These are phyloP conservation scores for Lasiommata megera DNA, from an alignment of 2,888 invertebrate genomes.

Conservation along the genomic window DNA sequence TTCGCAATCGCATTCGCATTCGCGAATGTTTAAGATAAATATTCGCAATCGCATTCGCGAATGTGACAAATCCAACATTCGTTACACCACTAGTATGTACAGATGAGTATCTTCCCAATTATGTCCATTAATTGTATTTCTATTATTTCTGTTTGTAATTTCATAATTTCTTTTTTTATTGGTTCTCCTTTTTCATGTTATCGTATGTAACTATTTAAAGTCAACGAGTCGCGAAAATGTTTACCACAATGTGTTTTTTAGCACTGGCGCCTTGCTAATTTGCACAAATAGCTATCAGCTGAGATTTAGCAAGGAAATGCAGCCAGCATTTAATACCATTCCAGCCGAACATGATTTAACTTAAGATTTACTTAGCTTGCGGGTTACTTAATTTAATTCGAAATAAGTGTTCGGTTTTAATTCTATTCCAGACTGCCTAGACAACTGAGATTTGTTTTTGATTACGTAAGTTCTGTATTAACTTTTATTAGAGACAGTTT, in stretches of 20 bases:
- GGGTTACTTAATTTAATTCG: conserved; percentile 2
- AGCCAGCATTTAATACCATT: not conserved
- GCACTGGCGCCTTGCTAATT: conserved; percentile 4
- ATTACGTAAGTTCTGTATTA: not conserved
- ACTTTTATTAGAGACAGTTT: no score
- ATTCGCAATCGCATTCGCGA: no score
- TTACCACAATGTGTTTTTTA: not conserved
- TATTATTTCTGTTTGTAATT: no score
- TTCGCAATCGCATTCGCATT: no score
- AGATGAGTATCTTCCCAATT: no score
- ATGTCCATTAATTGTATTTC: no score
- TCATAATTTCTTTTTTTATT: no score
- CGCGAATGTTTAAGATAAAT: no score
- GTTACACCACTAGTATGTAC: no score
- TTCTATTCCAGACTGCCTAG: not conserved
- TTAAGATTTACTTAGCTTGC: conserved; percentile 2
- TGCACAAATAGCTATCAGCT: conserved; percentile 7
- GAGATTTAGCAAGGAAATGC: conserved; percentile 2
- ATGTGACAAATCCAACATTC: no score
- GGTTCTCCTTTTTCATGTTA: no score
- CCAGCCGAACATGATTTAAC: conserved; percentile 5
- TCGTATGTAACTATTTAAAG: no score
- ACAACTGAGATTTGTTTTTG: not conserved
- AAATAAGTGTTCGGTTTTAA: not conserved
- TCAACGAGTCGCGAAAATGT: not conserved